Percentiles rank a stretch among this genome's conserved stretches.
These are phyloP conservation scores for Probosciger aterrimus DNA, from an alignment of 2,113 vertebrate genomes.

Conservation along the genomic window DNA sequence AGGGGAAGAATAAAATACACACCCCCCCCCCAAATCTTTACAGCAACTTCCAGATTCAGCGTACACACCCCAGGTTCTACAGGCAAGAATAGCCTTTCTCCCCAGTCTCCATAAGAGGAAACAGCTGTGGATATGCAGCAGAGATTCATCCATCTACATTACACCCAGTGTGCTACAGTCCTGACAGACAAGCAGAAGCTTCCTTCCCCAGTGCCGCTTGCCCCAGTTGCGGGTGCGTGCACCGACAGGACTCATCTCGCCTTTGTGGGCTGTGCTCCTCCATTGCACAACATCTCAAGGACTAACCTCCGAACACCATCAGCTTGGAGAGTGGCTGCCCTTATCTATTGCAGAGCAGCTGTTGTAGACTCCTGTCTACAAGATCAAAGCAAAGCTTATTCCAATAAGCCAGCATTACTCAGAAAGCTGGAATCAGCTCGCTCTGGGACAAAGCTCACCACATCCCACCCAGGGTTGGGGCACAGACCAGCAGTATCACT, in stretches of 20 bases:
- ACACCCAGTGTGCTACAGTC: background rate
- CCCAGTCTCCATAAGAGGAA: background rate
- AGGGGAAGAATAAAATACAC: fast-evolving
- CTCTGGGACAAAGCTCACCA: background rate
- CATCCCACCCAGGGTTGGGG: background rate
- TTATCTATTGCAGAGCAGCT: constrained; percentile 47
- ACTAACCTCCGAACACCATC: background rate
- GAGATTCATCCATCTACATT: background rate
- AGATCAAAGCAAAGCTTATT: constrained; percentile 41
- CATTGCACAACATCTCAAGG: background rate
- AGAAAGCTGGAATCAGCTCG: background rate
- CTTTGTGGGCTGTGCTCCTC: background rate
- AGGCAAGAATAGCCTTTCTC: background rate
- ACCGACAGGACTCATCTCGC: background rate
- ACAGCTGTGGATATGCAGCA: background rate
- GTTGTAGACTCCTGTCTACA: constrained; percentile 4
- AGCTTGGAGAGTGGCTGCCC: background rate
- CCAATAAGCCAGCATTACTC: background rate
- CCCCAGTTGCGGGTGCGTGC: background rate
- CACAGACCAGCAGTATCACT: background rate
- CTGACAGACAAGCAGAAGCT: background rate
- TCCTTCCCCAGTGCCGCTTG: fast-evolving
- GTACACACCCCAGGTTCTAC: fast-evolving
- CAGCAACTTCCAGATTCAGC: background rate
- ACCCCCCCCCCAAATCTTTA: background rate